Evolutionary conservation across 2,113 vertebrate species (phyloP), one percentile per base, ranked within the genome.

Genomic region (Ceratotherium simum): DNA sequence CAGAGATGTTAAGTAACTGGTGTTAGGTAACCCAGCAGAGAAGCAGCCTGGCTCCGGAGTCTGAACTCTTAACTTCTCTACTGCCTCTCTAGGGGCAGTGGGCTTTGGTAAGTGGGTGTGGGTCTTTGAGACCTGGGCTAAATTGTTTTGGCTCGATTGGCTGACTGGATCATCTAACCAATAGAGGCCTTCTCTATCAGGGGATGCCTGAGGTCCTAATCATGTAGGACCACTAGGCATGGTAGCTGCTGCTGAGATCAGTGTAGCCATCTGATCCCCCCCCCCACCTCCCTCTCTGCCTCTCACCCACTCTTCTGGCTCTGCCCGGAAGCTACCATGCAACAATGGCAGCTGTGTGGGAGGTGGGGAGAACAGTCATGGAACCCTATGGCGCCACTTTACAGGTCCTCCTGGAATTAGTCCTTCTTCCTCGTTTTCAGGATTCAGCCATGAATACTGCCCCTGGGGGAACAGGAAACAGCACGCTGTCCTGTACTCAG

Each of bases 71-170:
- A 58, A 39, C 64, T 73, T 56, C 20, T 79, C 5, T 64, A 21
- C 2, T 33, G 12, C 39, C 20, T 86, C 25, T 72, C 33, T 62
- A 20, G 76, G 20, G 72, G 8, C 65, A 72, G 10, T 33, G 36
- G 18, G n/a, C 9, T 27, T 69, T 86, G 73, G 36, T 60, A 48
- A 48, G 31, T 51, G 65, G 70, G 31, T 70, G 16, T 78, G 31
- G 75, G 29, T 29, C 36, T 79, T 67, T 48, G 73, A 73, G 80
- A 54, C 51, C 51, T 54, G 51, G 51, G 51, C 51, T 54, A 54
- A 54, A 54, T 54, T 87, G 36, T 80, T 85, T 89, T 78, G 56
- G 31, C 21, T 85, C 93, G 86, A 78, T 39, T 96, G 23, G n/a
- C 31, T 42, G 25, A 46, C 8, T 62, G 46, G 18, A 69, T 56